Base-by-base conservation (phyloP, 2,113 vertebrate genomes). In the Glaucidium brasilianum region DNA sequence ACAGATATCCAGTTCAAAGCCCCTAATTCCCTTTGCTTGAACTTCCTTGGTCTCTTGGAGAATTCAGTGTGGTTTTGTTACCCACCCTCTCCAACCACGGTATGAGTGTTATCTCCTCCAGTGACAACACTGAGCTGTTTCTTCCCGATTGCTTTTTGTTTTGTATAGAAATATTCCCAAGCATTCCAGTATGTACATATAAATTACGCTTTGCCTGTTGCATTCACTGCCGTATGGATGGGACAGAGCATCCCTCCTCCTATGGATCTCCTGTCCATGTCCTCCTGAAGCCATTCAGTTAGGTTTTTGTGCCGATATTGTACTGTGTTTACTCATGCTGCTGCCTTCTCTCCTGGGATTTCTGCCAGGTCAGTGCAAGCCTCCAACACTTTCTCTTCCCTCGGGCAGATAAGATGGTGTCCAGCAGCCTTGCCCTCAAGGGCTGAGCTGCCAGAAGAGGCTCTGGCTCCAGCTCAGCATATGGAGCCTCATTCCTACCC, bases 181-280 rank as follows among this genome's bases (percentile, higher is more conserved):
- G 11, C 1, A 2, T 60, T 84, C 17, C 35, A 18, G 7, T 32
- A 29, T 12, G 14, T 63, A 16, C 39, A 10, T 16, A 29, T 8
- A 69, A 68, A 60, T 43, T 11, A 49, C 0, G 0, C 6, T 14
- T 87, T 2, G 0, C 11, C 12, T 43, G 6, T 43, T 84, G 45
- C 10, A 53, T 13, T 32, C 25, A 16, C 2, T 50, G 27, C 15
- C 0, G 0, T 37, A 35, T 5, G 5, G 35, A 13, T 64, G 45
- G 35, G 63, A 73, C 27, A 64, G 53, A 89, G 11, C 5, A 5
- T 77, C 86, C 11, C 9, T 88, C 5, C 45, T 69, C 18, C 39
- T 11, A 15, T 37, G 43, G 9, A 83, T 4, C 17, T 68, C 32
- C 49, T 64, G 79, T 17, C 20, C 1, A 2, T 26, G 27, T n/a